phyloP scores from a whole-genome alignment of 2,888 invertebrate species.

The Aradus depressus region DNA sequence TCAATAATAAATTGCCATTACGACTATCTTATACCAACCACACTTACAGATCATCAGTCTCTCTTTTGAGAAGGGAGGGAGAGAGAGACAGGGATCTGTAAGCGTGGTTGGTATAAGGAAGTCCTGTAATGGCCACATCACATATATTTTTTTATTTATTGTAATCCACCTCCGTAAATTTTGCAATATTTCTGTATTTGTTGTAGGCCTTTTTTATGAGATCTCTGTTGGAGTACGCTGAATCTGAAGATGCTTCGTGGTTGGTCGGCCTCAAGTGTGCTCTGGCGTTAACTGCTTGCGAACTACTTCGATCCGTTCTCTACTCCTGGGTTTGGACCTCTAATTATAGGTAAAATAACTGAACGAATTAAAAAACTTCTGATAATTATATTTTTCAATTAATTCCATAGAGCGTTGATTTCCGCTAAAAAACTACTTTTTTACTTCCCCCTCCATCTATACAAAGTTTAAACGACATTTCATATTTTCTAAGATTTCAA shows the following conservation, averaged over 20 bases:
- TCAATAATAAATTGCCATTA: not conserved
- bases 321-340: constrained; percentile 42
- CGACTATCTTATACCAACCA: not conserved
- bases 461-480: too few species aligned
- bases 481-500: too few species aligned
- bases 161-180: too few species aligned
- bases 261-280: constrained; percentile 41
- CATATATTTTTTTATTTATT: too few species aligned
- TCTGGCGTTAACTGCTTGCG: constrained; percentile 38
- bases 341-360: constrained; percentile 37
- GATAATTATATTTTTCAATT: not conserved
- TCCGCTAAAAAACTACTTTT: too few species aligned
- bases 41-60: not conserved
- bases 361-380: not conserved
- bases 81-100: too few species aligned
- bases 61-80: too few species aligned
- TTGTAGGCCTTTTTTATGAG: constrained; percentile 40
- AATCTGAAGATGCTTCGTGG: constrained; percentile 36
- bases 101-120: too few species aligned
- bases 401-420: not conserved
- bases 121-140: too few species aligned
- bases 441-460: too few species aligned
- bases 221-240: constrained; percentile 38
- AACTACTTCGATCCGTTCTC: constrained; percentile 39
- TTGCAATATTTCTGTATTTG: not conserved